Evolutionary conservation across 92 coral and sea anemone species (phyloP), one percentile per base, ranked within the genome.

Genomic region (Virgularia gustaviana): DNA sequence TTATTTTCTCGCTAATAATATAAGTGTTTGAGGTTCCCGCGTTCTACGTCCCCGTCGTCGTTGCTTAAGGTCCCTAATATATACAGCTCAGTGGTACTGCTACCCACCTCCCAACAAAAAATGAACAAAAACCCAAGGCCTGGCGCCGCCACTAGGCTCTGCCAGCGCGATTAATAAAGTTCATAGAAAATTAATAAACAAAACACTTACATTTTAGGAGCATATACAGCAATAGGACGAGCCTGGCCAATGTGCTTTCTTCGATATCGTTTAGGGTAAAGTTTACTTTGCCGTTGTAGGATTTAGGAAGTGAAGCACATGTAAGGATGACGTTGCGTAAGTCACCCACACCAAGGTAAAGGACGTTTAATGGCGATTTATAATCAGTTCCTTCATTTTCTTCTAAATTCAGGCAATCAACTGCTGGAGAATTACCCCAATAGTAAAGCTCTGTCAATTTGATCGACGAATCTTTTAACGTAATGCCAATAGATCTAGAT

Each of bases 271-370:
- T 88, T 81, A 88, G 53, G 22, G 78, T 82, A 49, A 88, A 85
- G 12, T 59, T 77, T 15, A 88, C 59, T 32, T 78, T 74, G 5
- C 58, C 82, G 36, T 34, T 44, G 38, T 88, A 76, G 35, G 78
- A 27, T 18, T 72, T 81, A 49, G 82, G 84, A 22, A 88, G 85
- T 25, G 52, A 27, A 20, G 89, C 76, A 42, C 79, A 60, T 10
- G 86, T 70, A 59, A 89, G 79, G 24, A 67, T 65, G 22, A 86
- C 88, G 71, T 86, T 72, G 31, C 90, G 60, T 12, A 85, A 83
- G 49, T 89, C 96, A 10, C 96, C 96, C 15, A 83, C 96, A 9
- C 96, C 96, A 73, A 87, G 84, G 10, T 79, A 65, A 71, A 89
- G 62, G 39, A 89, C 77, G 18, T 68, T 71, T 43, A 89, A 57